Conservation (phyloP, 2,797 vertebrate species). For the Enteromius mattozi region DNA sequence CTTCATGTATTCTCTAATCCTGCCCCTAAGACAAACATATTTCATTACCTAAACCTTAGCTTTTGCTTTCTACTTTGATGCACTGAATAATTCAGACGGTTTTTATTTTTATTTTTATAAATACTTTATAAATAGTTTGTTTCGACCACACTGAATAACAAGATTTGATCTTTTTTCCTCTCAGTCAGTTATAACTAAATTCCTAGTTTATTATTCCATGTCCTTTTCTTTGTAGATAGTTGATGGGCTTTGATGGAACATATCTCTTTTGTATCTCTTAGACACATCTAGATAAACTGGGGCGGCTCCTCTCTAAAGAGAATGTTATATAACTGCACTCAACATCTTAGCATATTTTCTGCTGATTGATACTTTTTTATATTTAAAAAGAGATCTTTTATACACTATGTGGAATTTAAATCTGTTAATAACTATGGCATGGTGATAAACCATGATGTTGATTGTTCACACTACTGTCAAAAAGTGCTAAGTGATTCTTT, state of each 20-base stretch:
- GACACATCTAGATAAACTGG: slow-evolving; percentile 9
- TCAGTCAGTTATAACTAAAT: background rate
- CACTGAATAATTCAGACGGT: background rate
- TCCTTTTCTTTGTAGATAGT: slow-evolving; percentile 7
- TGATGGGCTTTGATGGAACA: background rate
- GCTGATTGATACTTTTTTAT: background rate
- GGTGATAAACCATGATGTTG: background rate
- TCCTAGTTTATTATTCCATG: background rate
- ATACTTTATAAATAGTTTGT: background rate
- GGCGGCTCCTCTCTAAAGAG: background rate
- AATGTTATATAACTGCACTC: background rate
- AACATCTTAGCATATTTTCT: background rate
- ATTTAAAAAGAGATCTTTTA: background rate
- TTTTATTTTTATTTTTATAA: too few species aligned
- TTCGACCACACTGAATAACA: background rate
- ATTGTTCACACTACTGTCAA: background rate
- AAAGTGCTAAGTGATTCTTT: background rate
- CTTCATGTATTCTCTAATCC: slow-evolving; percentile 9
- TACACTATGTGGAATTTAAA: background rate
- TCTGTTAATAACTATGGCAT: background rate
- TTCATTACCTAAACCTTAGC: background rate
- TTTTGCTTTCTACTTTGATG: background rate
- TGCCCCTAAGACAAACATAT: background rate
- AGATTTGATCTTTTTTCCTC: background rate
- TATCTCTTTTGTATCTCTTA: slow-evolving; percentile 22